phyloP scores from a whole-genome alignment of 2,113 vertebrate genomes.

The Formicarius rufipectus region DNA sequence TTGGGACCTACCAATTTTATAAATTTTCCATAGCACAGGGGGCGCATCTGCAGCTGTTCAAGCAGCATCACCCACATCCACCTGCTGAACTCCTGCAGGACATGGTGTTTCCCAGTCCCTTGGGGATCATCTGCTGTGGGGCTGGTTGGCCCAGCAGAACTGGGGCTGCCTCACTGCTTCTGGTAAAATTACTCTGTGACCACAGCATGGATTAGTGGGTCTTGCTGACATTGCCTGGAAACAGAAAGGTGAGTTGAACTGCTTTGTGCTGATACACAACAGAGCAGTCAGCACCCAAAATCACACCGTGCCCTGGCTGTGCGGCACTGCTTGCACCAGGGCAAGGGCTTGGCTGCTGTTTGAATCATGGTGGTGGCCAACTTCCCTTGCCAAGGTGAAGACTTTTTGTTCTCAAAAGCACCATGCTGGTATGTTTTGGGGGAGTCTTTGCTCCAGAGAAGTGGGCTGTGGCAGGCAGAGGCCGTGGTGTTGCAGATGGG shows the following conservation, averaged over 20 bases:
- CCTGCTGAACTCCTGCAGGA: background rate
- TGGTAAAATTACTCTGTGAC: background rate
- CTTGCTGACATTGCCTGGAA: background rate
- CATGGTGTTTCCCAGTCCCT: background rate
- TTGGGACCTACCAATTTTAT: background rate
- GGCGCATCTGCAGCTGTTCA: background rate
- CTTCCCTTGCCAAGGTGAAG: background rate
- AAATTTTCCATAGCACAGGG: background rate
- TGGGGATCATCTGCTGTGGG: accelerated
- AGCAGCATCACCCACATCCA: background rate
- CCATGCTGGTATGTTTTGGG: background rate
- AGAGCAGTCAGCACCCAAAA: background rate
- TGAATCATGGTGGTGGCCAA: background rate
- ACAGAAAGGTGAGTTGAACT: background rate
- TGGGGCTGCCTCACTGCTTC: background rate
- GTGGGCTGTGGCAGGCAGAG: background rate
- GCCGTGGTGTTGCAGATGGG: background rate
- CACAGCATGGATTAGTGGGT: background rate
- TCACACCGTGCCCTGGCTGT: background rate
- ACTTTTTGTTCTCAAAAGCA: background rate
- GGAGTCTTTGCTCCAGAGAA: background rate
- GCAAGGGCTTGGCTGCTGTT: background rate
- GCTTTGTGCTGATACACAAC: background rate
- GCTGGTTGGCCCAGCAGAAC: background rate
- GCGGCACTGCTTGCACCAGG: background rate